Evolutionary conservation across 2,888 invertebrate genomes (phyloP), one percentile per base, ranked within the genome.

Genomic region (Thymelicus lineola): DNA sequence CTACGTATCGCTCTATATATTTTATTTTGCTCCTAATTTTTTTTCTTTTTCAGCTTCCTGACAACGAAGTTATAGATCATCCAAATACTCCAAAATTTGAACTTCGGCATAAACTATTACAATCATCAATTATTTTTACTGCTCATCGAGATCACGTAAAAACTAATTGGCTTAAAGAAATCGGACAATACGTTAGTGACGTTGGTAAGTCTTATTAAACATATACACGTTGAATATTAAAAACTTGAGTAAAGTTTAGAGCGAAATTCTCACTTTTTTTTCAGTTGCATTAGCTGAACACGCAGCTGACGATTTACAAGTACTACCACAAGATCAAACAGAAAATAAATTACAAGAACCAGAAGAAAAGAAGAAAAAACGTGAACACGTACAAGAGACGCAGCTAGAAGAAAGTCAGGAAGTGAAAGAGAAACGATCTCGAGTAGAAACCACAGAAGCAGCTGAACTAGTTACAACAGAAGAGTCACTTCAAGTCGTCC

Each of bases 81-180:
- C 94, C 95, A 45, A 95, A 96, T 76, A 94, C 94, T 59, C 94
- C 95, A 66, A 94, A 95, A 71, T 96, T 97, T 79, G 96, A 96
- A 80, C 92, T 97, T 62, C 95, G 95, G 72, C 90, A 93, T 70
- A 95, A 94, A 75, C 84, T 87, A 20, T 82, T 90, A 7, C 93
- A 95, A 14, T 94, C 95, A 76, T 95, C 95, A 0, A 86, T 97
- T 66, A 94, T 94, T 48, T 89, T 98, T 63, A 95, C 95, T 74
- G 96, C 97, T 1, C 97, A 97, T 81, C 95, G 97, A 78, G 96
- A 96, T 74, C 94, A 95, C 64, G 95, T 96, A 14, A 97, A 97
- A 85, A 93, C 94, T 53, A 95, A 94, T 80, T 97, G 97, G 97
- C 86, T 97, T 10, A 94, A 95, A 72, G 97, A 97, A 87, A 97